These are phyloP conservation scores for Dione juno DNA, from an alignment of 2,888 invertebrate genomes.

Conservation along the genomic window DNA sequence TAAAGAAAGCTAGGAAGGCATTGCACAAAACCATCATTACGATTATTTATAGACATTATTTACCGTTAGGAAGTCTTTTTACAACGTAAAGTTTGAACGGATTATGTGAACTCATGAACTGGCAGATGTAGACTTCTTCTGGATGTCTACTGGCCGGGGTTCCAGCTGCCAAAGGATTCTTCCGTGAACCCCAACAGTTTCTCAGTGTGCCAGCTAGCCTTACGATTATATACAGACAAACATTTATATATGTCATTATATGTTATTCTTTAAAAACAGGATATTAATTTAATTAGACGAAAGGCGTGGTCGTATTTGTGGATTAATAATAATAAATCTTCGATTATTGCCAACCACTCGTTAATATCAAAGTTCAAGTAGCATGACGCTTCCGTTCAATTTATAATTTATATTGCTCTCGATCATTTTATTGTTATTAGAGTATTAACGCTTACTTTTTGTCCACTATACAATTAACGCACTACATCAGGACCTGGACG, in stretches of 20 bases:
- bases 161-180: no score
- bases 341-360: conserved; percentile 18
- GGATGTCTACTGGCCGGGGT: no score
- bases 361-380: conserved; percentile 23
- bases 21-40: no score
- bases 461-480: background rate
- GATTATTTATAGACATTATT: no score
- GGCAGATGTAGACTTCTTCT: no score
- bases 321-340: conserved; percentile 24
- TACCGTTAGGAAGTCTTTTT: no score
- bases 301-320: conserved; percentile 12
- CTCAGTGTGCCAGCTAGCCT: no score
- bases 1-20: no score
- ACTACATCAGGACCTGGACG: no score
- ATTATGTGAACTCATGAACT: no score
- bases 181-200: no score
- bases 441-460: background rate
- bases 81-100: no score
- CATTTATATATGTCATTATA: background rate
- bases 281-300: conserved; percentile 22
- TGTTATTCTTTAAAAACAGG: conserved; percentile 4
- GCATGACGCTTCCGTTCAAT: conserved; percentile 15
- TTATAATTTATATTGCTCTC: conserved; percentile 13
- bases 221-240: background rate
- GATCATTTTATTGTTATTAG: conserved; percentile 6